Base-by-base conservation (phyloP, 2,797 vertebrate species). In the Myiothlypis chrysogaster region DNA sequence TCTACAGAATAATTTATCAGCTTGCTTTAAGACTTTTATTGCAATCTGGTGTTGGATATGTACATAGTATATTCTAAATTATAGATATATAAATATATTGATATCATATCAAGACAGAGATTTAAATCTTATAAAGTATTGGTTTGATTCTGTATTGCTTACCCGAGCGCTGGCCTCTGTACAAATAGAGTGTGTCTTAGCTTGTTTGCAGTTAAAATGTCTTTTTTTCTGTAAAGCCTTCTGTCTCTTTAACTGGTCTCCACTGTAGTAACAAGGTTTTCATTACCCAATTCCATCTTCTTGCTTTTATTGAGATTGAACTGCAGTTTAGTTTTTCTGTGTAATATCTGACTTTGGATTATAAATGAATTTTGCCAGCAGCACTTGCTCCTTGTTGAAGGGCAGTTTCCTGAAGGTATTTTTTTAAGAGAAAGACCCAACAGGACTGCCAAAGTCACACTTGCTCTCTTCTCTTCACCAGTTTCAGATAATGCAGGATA, bases 141-240 rank as follows among this genome's bases (percentile, higher is more conserved):
- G 76, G 35, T 93, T 81, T 87, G 50, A 43, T 92, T 94, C 77
- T 92, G 87, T 90, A 72, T 55, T 81, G 79, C 52, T 75, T 90
- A 83, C 34, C 72, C 3, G 21, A 91, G 75, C 1, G 3, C 56
- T 93, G 84, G 72, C 76, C 52, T 94, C 76, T 95, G 92, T 95
- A 89, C 0, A 0, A 77, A 56, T 89, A 66, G 87, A 95, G 65
- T 0, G 12, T 91, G 72, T 94, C 69, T 79, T 73, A 49, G 75
- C 52, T 92, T 90, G 81, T 93, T 76, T 90, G 70, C 70, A 89
- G 63, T 87, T 87, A 65, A 68, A 85, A 30, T 93, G 84, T 87
- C 59, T 91, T 87, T 56, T 70, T 80, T 89, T 55, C 60, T 97
- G 83, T 96, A 81, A 89, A 90, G 59, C 28, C 83, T 94, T 87